Evolutionary conservation across 2,797 vertebrate species (phyloP).

Genomic region (Steatocranus sp.): DNA sequence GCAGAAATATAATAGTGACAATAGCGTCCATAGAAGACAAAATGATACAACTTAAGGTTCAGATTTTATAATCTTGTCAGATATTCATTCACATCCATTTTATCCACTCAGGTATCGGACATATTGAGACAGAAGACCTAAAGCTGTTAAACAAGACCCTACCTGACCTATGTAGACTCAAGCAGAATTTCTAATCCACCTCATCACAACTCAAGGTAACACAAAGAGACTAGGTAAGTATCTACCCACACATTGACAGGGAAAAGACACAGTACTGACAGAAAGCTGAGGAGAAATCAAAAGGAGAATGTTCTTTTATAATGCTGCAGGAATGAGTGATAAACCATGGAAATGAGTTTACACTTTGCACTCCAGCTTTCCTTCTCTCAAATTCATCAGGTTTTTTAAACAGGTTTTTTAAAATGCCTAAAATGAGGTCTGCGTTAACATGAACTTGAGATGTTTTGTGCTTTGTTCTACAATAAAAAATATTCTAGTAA

Average conservation of each 20-base stretch:
- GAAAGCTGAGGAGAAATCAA: background rate
- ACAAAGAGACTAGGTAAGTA: background rate
- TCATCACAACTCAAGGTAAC: background rate
- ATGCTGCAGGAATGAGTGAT: background rate
- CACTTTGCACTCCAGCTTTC: background rate
- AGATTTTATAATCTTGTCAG: background rate
- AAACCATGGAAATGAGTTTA: background rate
- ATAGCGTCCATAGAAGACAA: background rate
- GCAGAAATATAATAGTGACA: background rate
- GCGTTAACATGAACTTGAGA: background rate
- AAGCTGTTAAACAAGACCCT: background rate
- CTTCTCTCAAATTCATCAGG: background rate
- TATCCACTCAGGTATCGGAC: background rate
- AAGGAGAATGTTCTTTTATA: background rate
- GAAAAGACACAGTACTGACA: background rate
- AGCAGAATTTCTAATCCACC: background rate
- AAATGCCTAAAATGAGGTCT: background rate
- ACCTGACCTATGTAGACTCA: background rate
- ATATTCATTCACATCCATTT: background rate
- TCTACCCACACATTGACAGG: background rate
- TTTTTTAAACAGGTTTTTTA: background rate
- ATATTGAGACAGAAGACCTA: background rate
- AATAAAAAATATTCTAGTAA: background rate
- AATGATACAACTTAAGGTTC: background rate
- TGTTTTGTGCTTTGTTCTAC: background rate